Evolutionary conservation across 2,797 vertebrate species (phyloP).

Genomic region (Leptoclinus maculatus): DNA sequence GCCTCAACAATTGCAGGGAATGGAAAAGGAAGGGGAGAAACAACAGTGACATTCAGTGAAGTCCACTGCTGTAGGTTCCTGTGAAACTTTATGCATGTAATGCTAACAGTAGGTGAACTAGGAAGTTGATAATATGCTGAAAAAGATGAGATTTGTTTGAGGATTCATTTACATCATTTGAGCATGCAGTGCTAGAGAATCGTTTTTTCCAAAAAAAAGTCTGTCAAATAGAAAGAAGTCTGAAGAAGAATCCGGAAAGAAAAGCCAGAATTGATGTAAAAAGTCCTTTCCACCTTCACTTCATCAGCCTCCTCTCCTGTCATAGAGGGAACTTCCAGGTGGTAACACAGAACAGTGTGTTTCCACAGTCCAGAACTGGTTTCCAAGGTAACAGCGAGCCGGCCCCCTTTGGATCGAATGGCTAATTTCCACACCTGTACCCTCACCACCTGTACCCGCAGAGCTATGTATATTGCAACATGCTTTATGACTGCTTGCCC

Average conservation of each 20-base stretch:
- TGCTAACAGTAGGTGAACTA: background rate
- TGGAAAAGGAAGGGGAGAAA: conserved; percentile 31
- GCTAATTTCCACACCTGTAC: conserved; percentile 73
- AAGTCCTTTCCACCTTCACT: conserved; percentile 21
- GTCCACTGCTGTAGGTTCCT: conserved; percentile 4
- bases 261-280: conserved; percentile 1
- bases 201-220: background rate
- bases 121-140: background rate
- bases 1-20: conserved; percentile 34
- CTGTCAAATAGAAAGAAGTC: background rate
- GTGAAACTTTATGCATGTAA: conserved; percentile 7
- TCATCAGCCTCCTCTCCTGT: conserved; percentile 35
- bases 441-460: conserved; percentile 23
- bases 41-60: conserved; percentile 16
- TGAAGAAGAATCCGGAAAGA: conserved; percentile 1
- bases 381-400: conserved; percentile 76
- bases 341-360: conserved; percentile 53
- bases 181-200: background rate
- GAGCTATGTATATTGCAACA: conserved; percentile 45
- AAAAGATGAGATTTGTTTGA: conserved; percentile 5
- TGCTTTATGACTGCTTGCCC: conserved; percentile 28
- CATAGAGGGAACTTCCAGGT: conserved; percentile 45
- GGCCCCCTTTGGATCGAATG: conserved; percentile 51
- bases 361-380: conserved; percentile 61
- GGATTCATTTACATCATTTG: conserved; percentile 1